Base-by-base conservation (phyloP, 1,140 invertebrate species). In the Tenebrio molitor region DNA sequence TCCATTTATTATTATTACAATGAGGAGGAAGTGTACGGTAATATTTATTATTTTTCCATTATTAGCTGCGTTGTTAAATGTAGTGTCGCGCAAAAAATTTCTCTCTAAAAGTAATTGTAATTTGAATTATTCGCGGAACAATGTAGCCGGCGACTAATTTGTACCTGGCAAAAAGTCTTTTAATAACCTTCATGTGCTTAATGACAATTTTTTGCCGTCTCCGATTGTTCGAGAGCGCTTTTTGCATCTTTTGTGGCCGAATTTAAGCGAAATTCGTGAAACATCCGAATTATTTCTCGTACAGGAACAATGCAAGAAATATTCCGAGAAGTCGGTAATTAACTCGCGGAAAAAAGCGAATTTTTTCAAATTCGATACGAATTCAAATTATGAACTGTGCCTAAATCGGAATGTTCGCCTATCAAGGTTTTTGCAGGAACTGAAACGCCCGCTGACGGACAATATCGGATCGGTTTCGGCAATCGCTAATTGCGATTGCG, bases 161-260 rank as follows among this genome's bases (percentile, higher is more conserved):
- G 64, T 44, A 8, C 34, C 42, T 42, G 42, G 15, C 44, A 66
- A 66, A 66, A 66, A 66, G 17, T 66, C 64, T 66, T 66, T 66
- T 66, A 66, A 66, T 66, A 66, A 66, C 64, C 64, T 66, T 42
- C 64, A 66, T 66, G 64, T 66, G 39, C 42, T 66, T 66, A 66
- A 66, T 66, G 64, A 66, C 64, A 42, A 66, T 14, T 66, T 66
- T 66, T 66, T 66, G 36, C 19, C 19, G 17, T 7, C 19, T 66
- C 19, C 44, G 15, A 66, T 65, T 65, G 39, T 39, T 65, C 17
- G 64, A 66, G 44, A 66, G 36, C 17, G 21, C 8, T 39, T 39
- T 39, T 39, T 50, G 44, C 21, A 7, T 2, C 1, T 29, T 15
- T 16, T 50, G 44, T 23, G 2, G 29, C 53, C n/a, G 15, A n/a